Base-by-base conservation (phyloP, 1,140 invertebrate species). In the Aphaenogaster ashmeadi region DNA sequence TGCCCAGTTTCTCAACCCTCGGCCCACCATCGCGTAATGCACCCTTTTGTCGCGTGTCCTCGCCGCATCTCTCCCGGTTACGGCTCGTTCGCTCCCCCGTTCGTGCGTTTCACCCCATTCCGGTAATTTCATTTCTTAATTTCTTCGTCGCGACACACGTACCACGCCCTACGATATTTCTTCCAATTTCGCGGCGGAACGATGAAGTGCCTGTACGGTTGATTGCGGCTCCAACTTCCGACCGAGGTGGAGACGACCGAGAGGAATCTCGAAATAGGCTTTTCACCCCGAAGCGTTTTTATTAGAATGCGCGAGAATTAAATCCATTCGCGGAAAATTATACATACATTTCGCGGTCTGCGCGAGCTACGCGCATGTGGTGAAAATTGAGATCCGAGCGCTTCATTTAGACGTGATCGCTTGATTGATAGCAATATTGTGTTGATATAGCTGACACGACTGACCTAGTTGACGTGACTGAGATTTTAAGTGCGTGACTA, bases 91-190 rank as follows among this genome's bases (percentile, higher is more conserved):
- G 77, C 74, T 88, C 84, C 87, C 84, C 89, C 90, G 81, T 78
- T 91, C 89, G 64, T 62, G 69, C 77, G 69, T 84, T 84, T 66
- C 54, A n/a, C 60, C 36, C 81, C 36, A 75, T 85, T 86, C 77
- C 50, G 69, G 77, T 87, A 83, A 87, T 89, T 86, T 74, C 78
- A 56, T 90, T 90, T 72, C 88, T 87, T 89, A 90, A 90, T 90
- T 89, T 81, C 15, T 56, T 38, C 54, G 36, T 50, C 5, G 38
- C 54, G 15, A 41, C 21, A 58, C 64, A 62, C 27, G 27, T 66
- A 41, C 50, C 75, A 89, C 88, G 67, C 27, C 54, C 54, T 21
- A 36, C 67, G 27, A 74, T 58, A 36, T 38, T 58, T 74, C 41
- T 74, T 84, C 54, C 69, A 84, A 84, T 84, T 74, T 84, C 33